Percentiles rank a stretch among this genome's conserved stretches.
These are phyloP conservation scores for Rhadinocentrus ornatus DNA, from an alignment of 2,797 vertebrate genomes.

Conservation along the genomic window DNA sequence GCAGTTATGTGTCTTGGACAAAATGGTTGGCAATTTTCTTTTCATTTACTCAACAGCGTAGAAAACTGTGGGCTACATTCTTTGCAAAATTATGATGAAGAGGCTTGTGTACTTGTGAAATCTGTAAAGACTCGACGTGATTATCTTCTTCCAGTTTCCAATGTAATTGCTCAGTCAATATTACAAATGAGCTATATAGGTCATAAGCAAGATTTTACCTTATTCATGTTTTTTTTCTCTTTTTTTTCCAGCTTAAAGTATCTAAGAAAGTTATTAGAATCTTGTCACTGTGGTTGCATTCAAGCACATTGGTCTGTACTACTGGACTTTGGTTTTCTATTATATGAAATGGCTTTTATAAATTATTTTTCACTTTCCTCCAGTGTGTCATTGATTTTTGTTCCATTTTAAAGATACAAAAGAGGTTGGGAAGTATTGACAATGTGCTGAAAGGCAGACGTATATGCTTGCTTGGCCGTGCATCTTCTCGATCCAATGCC, in stretches of 20 bases:
- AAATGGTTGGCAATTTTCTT: conserved; percentile 77
- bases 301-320: conserved; percentile 63
- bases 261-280: conserved; percentile 46
- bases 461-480: conserved; percentile 24
- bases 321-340: conserved; percentile 64
- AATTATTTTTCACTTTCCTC: conserved; percentile 37
- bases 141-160: conserved; percentile 50
- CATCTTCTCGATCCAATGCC: conserved; percentile 47
- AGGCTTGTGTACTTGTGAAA: conserved; percentile 18
- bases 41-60: conserved; percentile 70
- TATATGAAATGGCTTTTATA: conserved; percentile 73
- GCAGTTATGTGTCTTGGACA: conserved; percentile 53
- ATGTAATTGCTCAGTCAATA: conserved; percentile 57
- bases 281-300: conserved; percentile 48
- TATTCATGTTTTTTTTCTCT: conserved; percentile 48
- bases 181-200: conserved; percentile 51
- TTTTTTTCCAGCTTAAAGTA: conserved; percentile 34
- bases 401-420: conserved; percentile 50
- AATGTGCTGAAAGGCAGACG: conserved; percentile 39
- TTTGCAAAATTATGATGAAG: conserved; percentile 30
- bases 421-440: conserved; percentile 53
- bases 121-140: conserved; percentile 35
- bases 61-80: conserved; percentile 65
- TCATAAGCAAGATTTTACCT: conserved; percentile 42
- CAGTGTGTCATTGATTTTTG: conserved; percentile 69